These are phyloP conservation scores for Coreius guichenoti DNA, from an alignment of 2,797 vertebrate genomes.

Conservation along the genomic window DNA sequence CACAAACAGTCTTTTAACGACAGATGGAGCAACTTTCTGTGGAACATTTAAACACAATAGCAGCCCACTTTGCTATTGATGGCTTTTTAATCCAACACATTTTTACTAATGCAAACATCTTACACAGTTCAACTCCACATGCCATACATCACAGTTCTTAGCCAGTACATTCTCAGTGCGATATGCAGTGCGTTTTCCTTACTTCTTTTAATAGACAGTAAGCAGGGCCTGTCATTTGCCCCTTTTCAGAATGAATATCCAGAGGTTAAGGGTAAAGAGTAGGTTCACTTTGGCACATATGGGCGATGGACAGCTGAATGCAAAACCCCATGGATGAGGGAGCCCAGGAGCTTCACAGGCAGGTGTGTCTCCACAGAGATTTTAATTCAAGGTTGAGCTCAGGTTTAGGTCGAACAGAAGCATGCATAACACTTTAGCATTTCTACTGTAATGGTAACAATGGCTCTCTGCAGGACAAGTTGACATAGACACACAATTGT, in stretches of 20 bases:
- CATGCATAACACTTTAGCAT: constrained; percentile 57
- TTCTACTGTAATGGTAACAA: constrained; percentile 47
- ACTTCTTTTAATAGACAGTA: constrained; percentile 15
- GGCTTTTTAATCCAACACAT: constrained; percentile 38
- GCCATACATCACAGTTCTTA: constrained; percentile 29
- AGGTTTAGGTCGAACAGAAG: constrained; percentile 40
- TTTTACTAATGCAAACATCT: background rate
- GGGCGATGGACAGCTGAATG: constrained; percentile 35
- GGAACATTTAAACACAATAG: constrained; percentile 44
- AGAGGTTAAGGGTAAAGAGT: constrained; percentile 37
- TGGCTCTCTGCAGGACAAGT: constrained; percentile 30
- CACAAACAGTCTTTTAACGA: constrained; percentile 20
- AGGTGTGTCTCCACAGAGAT: constrained; percentile 40
- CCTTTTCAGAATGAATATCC: constrained; percentile 24
- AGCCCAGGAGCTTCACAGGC: constrained; percentile 23
- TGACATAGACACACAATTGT: constrained; percentile 44
- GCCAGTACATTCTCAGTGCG: constrained; percentile 37
- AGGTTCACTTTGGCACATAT: constrained; percentile 52
- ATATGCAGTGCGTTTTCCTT: constrained; percentile 22
- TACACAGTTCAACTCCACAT: constrained; percentile 16
- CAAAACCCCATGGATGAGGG: constrained; percentile 17
- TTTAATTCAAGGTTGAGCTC: constrained; percentile 28
- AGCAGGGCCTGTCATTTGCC: background rate
- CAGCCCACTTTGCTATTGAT: constrained; percentile 33
- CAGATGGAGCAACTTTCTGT: constrained; percentile 6